Evolutionary conservation across 30 jellyfish, hydroid and myxozoan species (phyloP), one percentile per base, ranked within the genome.

Genomic region (Aurelia coerulea): DNA sequence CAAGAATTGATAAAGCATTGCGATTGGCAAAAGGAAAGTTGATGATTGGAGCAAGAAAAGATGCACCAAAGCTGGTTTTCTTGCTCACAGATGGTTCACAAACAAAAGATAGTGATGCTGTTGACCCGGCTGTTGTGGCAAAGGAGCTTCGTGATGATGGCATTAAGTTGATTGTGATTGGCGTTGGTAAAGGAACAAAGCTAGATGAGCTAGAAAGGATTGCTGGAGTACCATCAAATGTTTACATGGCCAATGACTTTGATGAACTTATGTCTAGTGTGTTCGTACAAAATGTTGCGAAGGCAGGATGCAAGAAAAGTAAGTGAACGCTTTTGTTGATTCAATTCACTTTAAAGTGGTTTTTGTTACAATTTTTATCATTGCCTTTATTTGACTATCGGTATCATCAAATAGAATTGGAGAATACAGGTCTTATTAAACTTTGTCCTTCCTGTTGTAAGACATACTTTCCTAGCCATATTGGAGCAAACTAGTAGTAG

Each of bases 11-110:
- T 91, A 82, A 78, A 84, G 98, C 98, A 37, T 88, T 93, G 41
- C 87, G 90, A 18, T 87, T 87, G 12, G 97, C 97, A 32, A 78
- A 81, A 74, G 74, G 77, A 29, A 68, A 90, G 68, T 23, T 93
- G 86, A 79, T 93, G 81, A 80, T 19, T 32, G 98, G 98, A 13
- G 98, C 97, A 31, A 74, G 97, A 17, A n/a, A 89, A 33, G 90
- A 83, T 77, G 96, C 85, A 35, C 92, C 98, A 19, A 88, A 73
- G 53, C 53, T 93, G 73, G 66, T 93, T 39, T 42, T 93, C 72
- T 91, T 93, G 33, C 86, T 93, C 69, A 93, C 98, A 12, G 98
- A 93, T 66, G 98, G 98, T 49, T 65, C 95, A 4, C 98, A 93
- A 65, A 86, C 98, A 33, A 87, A 49, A 62, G 95, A 68, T 58